phyloP scores from a whole-genome alignment of 1,140 invertebrate species.

The Hypothenemus hampei region DNA sequence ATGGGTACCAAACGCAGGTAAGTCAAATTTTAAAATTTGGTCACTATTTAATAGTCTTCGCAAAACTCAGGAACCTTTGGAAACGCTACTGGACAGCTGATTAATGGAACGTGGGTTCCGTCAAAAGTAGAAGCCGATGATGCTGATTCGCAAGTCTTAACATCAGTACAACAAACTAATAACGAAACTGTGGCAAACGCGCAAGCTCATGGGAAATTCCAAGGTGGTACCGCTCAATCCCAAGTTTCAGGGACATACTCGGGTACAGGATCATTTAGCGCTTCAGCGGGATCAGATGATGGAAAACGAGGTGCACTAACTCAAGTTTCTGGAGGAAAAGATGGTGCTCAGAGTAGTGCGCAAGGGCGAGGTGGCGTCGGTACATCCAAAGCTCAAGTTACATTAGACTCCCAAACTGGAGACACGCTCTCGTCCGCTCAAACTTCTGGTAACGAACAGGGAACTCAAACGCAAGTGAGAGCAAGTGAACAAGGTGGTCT shows the following conservation, averaged over 20 bases:
- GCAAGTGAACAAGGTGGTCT: conserved; percentile 72
- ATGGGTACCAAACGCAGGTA: background rate
- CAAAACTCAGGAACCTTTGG: background rate
- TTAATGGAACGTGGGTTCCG: conserved; percentile 2
- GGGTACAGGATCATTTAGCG: conserved; percentile 70
- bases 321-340: conserved; percentile 66
- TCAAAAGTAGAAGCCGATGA: conserved; percentile 46
- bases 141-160: conserved; percentile 70
- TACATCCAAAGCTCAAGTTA: conserved; percentile 72
- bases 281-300: conserved; percentile 74
- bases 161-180: conserved; percentile 59
- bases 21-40: background rate
- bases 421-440: conserved; percentile 68
- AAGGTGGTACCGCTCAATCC: conserved; percentile 67
- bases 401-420: conserved; percentile 65
- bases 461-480: conserved; percentile 70
- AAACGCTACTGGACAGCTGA: background rate
- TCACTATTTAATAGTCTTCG: no score
- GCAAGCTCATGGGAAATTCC: conserved; percentile 66
- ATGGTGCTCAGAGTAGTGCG: conserved; percentile 67
- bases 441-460: conserved; percentile 64
- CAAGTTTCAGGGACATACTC: conserved; percentile 74
- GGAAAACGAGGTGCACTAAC: conserved; percentile 65
- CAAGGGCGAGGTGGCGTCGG: conserved; percentile 67
- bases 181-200: conserved; percentile 64